Conservation (phyloP, 2,797 vertebrate genomes). For the Vespertilio murinus region DNA sequence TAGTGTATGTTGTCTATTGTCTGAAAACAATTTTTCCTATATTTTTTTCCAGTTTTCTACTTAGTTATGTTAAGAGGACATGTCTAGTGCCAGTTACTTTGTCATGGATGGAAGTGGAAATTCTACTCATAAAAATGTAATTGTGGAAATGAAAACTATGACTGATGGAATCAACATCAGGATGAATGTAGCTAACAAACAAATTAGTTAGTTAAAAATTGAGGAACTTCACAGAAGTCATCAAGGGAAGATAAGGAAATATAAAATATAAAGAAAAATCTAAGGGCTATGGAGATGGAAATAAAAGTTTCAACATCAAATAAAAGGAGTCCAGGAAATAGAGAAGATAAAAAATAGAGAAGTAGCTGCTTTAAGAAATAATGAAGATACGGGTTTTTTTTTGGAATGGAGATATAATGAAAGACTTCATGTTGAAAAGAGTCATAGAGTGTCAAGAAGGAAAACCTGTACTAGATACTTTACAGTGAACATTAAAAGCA, state of each 20-base stretch:
- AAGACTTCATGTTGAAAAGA: constrained; percentile 18
- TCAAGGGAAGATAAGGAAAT: background rate
- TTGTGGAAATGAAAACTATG: background rate
- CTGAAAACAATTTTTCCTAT: background rate
- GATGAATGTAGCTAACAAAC: background rate
- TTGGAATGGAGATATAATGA: constrained; percentile 10
- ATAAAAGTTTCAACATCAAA: constrained; percentile 23
- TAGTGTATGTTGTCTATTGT: background rate
- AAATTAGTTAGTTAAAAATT: constrained; percentile 19
- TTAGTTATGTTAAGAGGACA: background rate
- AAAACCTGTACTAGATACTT: background rate
- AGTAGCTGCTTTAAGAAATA: constrained; percentile 4
- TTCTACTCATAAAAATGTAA: background rate
- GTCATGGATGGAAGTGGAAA: background rate
- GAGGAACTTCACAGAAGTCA: background rate
- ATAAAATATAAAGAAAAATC: constrained; percentile 19
- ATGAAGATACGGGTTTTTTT: background rate
- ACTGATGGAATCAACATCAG: background rate
- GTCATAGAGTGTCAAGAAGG: background rate
- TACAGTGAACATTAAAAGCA: background rate
- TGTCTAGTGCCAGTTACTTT: background rate
- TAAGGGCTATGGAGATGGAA: background rate
- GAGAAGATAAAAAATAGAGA: constrained; percentile 10
- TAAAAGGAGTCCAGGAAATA: background rate
- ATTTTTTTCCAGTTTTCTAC: background rate